A percentile compares a stretch with the other conserved stretches of the same genome.
Conservation (phyloP, 2,888 invertebrate genomes). For the Argyresthia goedartella region DNA sequence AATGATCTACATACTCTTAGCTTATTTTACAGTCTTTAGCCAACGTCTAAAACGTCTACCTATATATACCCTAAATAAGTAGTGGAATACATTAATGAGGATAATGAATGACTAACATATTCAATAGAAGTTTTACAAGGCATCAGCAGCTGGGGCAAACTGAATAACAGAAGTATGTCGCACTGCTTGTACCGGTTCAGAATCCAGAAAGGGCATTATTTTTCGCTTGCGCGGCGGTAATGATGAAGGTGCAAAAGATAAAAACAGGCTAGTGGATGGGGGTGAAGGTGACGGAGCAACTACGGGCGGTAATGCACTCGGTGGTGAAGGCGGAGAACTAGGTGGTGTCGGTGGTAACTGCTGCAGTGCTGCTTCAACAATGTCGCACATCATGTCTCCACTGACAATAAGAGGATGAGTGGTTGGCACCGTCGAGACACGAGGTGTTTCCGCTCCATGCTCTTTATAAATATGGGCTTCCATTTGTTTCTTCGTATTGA, state of each 20-base stretch:
- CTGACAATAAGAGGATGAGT: conserved; percentile 35
- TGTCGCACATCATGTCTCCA: conserved; percentile 54
- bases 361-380: conserved; percentile 58
- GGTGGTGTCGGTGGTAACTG: conserved; percentile 70
- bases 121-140: neutral
- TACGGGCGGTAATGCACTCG: conserved; percentile 43
- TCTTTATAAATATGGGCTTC: conserved; percentile 82
- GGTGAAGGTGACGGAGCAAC: conserved; percentile 63
- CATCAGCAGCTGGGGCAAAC: conserved; percentile 80
- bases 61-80: neutral
- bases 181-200: conserved; percentile 37
- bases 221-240: conserved; percentile 86
- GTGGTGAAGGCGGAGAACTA: conserved; percentile 63
- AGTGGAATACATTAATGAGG: neutral
- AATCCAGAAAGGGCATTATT: conserved; percentile 77
- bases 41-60: neutral
- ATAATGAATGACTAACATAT: neutral
- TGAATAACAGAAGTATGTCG: conserved; percentile 83
- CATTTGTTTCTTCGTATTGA: conserved; percentile 92
- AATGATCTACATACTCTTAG: too few relatives aligned
- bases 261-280: conserved; percentile 28
- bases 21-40: neutral
- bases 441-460: conserved; percentile 66
- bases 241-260: conserved; percentile 55
- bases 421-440: conserved; percentile 37